Evolutionary conservation across 2,888 invertebrate species (phyloP).

Genomic region (Drosophila lutescens): DNA sequence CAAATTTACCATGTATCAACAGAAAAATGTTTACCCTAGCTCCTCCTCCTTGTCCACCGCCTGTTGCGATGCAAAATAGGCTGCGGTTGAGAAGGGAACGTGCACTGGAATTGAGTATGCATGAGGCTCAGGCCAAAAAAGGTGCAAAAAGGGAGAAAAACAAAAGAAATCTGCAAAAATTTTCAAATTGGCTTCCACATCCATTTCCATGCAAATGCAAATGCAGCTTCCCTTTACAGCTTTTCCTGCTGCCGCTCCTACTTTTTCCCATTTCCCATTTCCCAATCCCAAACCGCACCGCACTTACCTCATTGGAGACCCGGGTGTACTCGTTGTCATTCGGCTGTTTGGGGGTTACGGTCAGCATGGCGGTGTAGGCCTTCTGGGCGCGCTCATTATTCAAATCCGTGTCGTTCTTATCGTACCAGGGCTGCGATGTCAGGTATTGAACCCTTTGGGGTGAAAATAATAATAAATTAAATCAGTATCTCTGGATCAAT

Average conservation of each 20-base stretch:
- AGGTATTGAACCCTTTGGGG: constrained; percentile 86
- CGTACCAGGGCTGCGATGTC: constrained; percentile 93
- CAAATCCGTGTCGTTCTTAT: constrained; percentile 90
- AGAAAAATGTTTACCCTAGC: constrained; percentile 48
- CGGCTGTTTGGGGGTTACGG: constrained; percentile 93
- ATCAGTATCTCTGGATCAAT: background rate
- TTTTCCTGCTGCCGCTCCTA: too few species aligned
- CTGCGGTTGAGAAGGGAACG: constrained; percentile 30
- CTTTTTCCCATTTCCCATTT: background rate
- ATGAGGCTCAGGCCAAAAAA: constrained; percentile 37
- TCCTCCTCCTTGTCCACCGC: background rate
- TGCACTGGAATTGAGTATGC: constrained; percentile 50
- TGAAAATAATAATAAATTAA: constrained; percentile 3
- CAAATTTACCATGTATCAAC: constrained; percentile 42
- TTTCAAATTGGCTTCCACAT: constrained; percentile 27
- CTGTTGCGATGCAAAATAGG: constrained; percentile 46
- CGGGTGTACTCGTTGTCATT: constrained; percentile 91
- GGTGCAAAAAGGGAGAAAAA: constrained; percentile 1
- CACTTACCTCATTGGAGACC: constrained; percentile 89
- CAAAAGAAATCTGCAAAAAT: constrained; percentile 20
- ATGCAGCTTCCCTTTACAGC: background rate
- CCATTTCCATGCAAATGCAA: constrained; percentile 60
- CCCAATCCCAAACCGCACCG: background rate
- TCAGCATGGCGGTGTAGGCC: constrained; percentile 94
- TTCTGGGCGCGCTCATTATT: constrained; percentile 92